Conservation (phyloP, 2,888 invertebrate species). For the Microctonus hyperodae region DNA sequence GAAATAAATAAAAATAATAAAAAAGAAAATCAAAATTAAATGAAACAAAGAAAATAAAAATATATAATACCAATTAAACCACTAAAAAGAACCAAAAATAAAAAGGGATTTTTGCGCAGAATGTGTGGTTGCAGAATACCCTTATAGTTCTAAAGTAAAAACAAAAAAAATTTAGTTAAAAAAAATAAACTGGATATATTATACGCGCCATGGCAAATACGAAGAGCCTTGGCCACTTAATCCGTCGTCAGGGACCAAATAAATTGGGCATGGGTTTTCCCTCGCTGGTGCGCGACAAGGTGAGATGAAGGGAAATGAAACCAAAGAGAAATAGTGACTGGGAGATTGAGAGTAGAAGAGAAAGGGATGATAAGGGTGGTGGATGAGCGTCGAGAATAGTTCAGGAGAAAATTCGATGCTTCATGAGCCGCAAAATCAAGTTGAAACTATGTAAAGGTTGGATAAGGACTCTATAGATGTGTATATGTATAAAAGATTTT, state of each 20-base stretch:
- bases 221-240: slow-evolving; percentile 16
- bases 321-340: slow-evolving; percentile 7
- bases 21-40: neutral
- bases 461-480: slow-evolving; percentile 7
- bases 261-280: slow-evolving; percentile 14
- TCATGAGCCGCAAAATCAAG: slow-evolving; percentile 62
- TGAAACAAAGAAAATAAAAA: neutral
- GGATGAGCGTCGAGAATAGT: slow-evolving; percentile 19
- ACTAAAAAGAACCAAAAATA: no score
- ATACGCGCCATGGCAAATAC: neutral
- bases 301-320: slow-evolving; percentile 13
- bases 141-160: neutral
- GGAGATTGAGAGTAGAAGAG: no score
- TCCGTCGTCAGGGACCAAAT: slow-evolving; percentile 19
- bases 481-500: neutral
- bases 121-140: neutral
- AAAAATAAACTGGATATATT: slow-evolving; percentile 15
- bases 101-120: neutral
- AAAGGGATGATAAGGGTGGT: slow-evolving; percentile 1
- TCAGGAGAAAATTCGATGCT: slow-evolving; percentile 52
- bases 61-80: no score
- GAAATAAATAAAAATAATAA: slow-evolving; percentile 12
- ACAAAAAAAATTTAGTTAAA: no score
- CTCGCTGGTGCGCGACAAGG: slow-evolving; percentile 17
- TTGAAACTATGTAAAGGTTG: slow-evolving; percentile 47